Conservation (phyloP, 2,113 vertebrate genomes). For the Clinocottus analis region DNA sequence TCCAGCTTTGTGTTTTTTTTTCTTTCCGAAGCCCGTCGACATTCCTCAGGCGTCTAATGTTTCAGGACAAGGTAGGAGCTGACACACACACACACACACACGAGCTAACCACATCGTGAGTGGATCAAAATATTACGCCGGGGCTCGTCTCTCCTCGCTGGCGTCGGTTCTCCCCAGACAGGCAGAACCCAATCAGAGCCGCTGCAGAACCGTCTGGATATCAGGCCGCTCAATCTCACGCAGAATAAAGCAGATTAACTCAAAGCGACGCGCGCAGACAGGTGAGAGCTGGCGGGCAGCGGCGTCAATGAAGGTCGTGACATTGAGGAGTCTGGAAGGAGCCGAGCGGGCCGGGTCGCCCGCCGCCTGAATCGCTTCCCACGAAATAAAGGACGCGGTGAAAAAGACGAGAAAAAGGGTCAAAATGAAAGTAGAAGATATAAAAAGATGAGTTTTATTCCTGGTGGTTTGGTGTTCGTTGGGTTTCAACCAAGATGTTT, state of each 20-base stretch:
- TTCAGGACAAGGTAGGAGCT: constrained; percentile 51
- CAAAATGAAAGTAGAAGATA: not conserved
- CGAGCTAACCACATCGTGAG: constrained; percentile 25
- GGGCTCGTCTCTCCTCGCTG: constrained; percentile 20
- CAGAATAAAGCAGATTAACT: not conserved
- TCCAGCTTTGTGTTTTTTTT: not conserved
- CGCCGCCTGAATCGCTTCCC: not conserved
- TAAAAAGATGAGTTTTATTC: not conserved
- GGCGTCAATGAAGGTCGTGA: constrained; percentile 12
- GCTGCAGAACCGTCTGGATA: constrained; percentile 11
- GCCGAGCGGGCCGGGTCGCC: constrained; percentile 16
- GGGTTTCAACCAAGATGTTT: not conserved
- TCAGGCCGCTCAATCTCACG: not conserved
- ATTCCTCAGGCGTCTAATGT: constrained; percentile 39
- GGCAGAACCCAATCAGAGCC: constrained; percentile 40
- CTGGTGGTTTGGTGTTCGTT: not conserved
- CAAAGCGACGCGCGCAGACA: not conserved
- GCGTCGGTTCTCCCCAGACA: constrained; percentile 28
- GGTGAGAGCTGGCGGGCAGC: not conserved
- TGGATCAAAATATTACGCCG: constrained; percentile 37
- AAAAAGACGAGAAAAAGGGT: not conserved
- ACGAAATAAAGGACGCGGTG: not conserved
- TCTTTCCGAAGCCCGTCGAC: constrained; percentile 30
- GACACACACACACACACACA: constrained; percentile 12
- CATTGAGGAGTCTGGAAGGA: constrained; percentile 24